These are phyloP conservation scores for Cassiopea andromeda DNA, from an alignment of 30 jellyfish, hydroid and myxozoan species.

Conservation along the genomic window DNA sequence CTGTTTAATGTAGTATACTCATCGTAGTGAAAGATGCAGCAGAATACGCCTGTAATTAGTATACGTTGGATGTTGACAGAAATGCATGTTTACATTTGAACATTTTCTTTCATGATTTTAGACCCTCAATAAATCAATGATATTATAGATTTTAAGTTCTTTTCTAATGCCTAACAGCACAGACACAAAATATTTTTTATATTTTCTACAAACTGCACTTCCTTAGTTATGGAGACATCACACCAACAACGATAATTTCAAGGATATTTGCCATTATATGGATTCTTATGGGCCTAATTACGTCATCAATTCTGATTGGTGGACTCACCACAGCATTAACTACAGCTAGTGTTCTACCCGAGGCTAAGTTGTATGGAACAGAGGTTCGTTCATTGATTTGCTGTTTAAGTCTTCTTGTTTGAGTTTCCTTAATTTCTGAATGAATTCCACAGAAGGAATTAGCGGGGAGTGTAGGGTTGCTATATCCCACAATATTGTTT, in stretches of 20 bases:
- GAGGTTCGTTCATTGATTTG: slow-evolving; percentile 8
- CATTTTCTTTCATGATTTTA: no score
- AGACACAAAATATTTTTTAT: no score
- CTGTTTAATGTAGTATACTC: no score
- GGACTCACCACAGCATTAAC: slow-evolving; percentile 64
- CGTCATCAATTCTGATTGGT: slow-evolving; percentile 73
- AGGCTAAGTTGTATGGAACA: slow-evolving; percentile 37
- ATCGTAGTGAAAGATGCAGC: no score
- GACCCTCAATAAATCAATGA: no score
- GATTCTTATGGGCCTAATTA: slow-evolving; percentile 58
- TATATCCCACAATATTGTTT: no score
- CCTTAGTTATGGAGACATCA: slow-evolving; percentile 69
- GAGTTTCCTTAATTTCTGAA: background rate
- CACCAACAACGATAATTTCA: slow-evolving; percentile 34
- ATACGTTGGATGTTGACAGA: no score
- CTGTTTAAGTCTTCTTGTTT: background rate
- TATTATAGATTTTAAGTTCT: background rate
- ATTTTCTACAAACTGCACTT: no score
- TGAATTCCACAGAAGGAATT: no score
- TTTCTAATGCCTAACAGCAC: background rate
- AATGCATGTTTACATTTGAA: no score
- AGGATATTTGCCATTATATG: slow-evolving; percentile 55
- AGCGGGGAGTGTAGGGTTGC: no score
- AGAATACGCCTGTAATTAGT: no score
- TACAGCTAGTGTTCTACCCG: slow-evolving; percentile 9